Evolutionary conservation across 2,888 invertebrate genomes (phyloP).

Genomic region (Ctena decussata): DNA sequence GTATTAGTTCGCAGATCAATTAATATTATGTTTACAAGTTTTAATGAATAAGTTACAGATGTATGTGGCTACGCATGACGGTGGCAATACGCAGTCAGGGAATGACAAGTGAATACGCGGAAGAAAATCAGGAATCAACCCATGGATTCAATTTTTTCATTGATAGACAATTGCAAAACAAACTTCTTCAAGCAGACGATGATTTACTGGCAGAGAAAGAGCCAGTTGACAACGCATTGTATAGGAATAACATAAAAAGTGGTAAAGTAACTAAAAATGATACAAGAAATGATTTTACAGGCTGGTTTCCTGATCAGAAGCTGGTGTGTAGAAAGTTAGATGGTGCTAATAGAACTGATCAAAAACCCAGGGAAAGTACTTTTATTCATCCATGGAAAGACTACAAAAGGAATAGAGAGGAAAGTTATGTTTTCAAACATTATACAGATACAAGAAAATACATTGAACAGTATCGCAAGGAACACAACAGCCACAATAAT

Average conservation of each 20-base stretch:
- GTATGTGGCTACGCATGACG: not conserved
- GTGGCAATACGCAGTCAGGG: not conserved
- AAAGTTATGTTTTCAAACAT: conserved; percentile 73
- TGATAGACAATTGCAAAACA: conserved; percentile 75
- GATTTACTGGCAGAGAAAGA: conserved; percentile 51
- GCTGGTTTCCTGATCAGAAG: conserved; percentile 75
- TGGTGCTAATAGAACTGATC: conserved; percentile 51
- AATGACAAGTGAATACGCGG: conserved; percentile 52
- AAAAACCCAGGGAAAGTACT: conserved; percentile 37
- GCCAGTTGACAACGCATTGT: conserved; percentile 44
- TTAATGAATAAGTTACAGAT: not conserved
- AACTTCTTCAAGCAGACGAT: conserved; percentile 76
- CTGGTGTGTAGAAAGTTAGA: conserved; percentile 68
- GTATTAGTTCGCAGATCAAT: not conserved
- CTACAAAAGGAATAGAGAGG: conserved; percentile 60
- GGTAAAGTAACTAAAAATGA: conserved; percentile 33
- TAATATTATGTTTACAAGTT: not conserved
- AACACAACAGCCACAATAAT: conserved; percentile 54
- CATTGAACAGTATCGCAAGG: conserved; percentile 75
- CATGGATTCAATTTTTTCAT: conserved; percentile 68
- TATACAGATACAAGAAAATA: conserved; percentile 69
- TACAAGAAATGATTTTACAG: conserved; percentile 62
- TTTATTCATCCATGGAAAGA: conserved; percentile 70
- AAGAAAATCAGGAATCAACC: conserved; percentile 45
- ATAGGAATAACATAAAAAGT: conserved; percentile 54